Percentiles rank a stretch among this genome's conserved stretches.
Conservation (phyloP, 2,113 vertebrate species). For the Aegotheles bennettii region DNA sequence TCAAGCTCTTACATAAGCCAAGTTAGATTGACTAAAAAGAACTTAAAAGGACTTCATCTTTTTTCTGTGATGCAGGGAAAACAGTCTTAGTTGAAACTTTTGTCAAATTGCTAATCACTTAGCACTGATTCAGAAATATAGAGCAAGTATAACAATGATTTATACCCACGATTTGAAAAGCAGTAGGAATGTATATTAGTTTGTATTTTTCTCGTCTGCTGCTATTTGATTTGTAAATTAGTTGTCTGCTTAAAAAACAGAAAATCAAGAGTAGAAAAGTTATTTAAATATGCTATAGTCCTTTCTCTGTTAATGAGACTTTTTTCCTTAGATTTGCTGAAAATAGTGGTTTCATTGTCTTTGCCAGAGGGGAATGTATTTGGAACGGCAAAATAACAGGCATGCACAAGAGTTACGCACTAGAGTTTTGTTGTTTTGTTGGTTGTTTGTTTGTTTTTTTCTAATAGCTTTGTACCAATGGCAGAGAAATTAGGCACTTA, state of each 20-base stretch:
- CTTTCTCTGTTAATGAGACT: background rate
- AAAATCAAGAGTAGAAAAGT: background rate
- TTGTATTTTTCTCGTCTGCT: background rate
- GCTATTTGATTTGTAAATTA: background rate
- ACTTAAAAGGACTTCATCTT: background rate
- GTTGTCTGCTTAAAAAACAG: background rate
- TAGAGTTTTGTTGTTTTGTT: background rate
- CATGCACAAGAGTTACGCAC: background rate
- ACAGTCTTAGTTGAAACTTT: background rate
- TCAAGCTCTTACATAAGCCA: background rate
- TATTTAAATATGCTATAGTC: background rate
- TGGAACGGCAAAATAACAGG: background rate
- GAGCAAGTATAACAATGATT: background rate
- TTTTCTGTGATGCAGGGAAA: background rate
- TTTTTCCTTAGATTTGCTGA: background rate
- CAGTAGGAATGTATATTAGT: background rate
- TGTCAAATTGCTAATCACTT: background rate
- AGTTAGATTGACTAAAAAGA: background rate
- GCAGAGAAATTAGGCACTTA: background rate
- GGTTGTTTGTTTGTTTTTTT: background rate
- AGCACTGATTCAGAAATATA: background rate
- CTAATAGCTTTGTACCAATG: background rate
- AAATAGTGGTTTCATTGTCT: background rate
- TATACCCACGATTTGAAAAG: background rate
- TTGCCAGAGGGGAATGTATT: background rate